These are phyloP conservation scores for Uropetala carovei DNA, from an alignment of 2,888 invertebrate species.

Conservation along the genomic window DNA sequence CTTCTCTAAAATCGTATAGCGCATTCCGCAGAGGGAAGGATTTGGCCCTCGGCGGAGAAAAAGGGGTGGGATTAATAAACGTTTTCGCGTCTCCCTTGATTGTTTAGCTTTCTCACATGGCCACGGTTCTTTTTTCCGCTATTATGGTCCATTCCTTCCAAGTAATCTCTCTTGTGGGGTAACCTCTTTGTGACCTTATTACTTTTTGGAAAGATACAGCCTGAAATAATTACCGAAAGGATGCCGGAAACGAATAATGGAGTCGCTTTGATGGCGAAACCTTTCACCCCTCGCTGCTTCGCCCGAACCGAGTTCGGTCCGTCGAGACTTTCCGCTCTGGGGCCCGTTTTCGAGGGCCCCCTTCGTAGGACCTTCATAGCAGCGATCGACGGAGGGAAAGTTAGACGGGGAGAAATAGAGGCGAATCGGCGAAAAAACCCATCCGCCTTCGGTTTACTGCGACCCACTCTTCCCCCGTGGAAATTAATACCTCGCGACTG, in stretches of 20 bases:
- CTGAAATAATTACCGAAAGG: slow-evolving; percentile 50
- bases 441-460: too few species aligned
- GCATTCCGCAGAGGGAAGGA: slow-evolving; percentile 45
- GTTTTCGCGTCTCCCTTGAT: background rate
- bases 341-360: background rate
- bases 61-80: background rate
- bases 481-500: too few species aligned
- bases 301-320: background rate
- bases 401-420: background rate
- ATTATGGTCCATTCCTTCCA: background rate
- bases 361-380: background rate
- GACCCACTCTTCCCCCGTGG: too few species aligned
- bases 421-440: too few species aligned
- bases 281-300: background rate
- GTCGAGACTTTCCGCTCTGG: background rate
- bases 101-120: too few species aligned
- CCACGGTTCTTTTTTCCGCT: background rate
- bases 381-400: background rate
- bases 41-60: background rate
- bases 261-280: slow-evolving; percentile 58
- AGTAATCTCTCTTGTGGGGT: background rate
- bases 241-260: slow-evolving; percentile 67
- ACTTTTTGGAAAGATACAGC: background rate
- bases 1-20: slow-evolving; percentile 66
- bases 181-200: background rate